Conservation (phyloP, 2,113 vertebrate species). For the Regulus satrapa region DNA sequence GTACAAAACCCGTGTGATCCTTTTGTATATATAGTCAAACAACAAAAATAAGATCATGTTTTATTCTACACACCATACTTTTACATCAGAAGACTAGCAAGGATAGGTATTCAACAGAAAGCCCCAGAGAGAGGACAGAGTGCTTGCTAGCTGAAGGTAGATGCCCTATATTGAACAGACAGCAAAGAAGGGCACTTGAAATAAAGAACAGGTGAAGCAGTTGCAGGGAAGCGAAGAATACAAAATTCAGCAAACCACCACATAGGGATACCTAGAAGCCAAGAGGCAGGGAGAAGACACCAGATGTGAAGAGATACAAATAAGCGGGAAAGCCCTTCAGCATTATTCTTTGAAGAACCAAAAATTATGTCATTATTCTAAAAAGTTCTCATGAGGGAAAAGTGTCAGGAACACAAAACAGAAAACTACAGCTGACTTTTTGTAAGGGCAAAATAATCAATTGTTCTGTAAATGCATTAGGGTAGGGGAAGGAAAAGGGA, state of each 20-base stretch:
- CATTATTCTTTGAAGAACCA: not conserved
- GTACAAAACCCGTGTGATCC: not conserved
- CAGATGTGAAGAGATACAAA: not conserved
- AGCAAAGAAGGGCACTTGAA: not conserved
- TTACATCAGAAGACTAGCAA: not conserved
- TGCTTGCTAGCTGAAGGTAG: not conserved
- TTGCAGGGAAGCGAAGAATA: not conserved
- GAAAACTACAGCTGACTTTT: not conserved
- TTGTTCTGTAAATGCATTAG: not conserved
- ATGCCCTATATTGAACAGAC: not conserved
- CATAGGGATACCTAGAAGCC: not conserved
- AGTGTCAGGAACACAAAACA: not conserved
- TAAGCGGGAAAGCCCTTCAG: not conserved
- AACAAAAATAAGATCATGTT: not conserved
- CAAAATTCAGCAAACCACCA: not conserved
- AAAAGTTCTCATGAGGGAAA: not conserved
- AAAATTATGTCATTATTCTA: not conserved
- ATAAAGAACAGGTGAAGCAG: not conserved
- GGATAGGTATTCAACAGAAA: not conserved
- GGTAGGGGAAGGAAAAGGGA: not conserved
- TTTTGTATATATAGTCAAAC: not conserved
- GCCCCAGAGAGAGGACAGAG: not conserved
- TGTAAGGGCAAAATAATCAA: not conserved
- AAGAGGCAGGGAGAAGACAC: not conserved
- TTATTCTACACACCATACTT: not conserved